Evolutionary conservation across 2,113 vertebrate species (phyloP), one percentile per base, ranked within the genome.

Genomic region (Gasterosteus aculeatus): DNA sequence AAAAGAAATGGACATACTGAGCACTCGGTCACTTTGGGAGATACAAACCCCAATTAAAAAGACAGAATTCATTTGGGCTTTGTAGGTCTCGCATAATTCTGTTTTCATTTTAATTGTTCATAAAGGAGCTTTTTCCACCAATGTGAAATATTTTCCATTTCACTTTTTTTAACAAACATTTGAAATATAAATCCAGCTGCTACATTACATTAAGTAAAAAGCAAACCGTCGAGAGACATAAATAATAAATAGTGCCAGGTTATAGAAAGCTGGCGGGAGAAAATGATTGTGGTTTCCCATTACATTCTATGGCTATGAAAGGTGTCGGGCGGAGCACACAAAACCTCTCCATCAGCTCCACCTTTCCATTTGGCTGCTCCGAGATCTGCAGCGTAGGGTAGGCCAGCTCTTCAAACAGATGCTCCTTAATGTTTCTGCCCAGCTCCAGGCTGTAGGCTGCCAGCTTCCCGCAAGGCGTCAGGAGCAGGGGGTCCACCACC

Each of bases 401-500:
- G 58, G 85, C 81, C 58, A 95, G 77, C 75, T 90, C 91, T 65
- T 81, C 58, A 79, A 93, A 92, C 60, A 94, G 91, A 72, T 73
- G 88, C 31, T 92, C 91, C 66, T 94, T 94, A 69, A 93, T 89
- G 64, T 68, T 69, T 14, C 89, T 86, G 11, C 93, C 94, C 76
- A 93, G 82, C 82, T 92, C 71, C 88, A 92, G 35, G 49, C 86
- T 92, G 83, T 93, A 92, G 61, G 77, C 72, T 74, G 54, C 38
- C 4, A 69, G 85, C 49, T 86, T 87, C 53, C 93, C 88, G 0
- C 72, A 69, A 22, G 90, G 69, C 8, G 64, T 89, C 42, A 85
- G 57, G 56, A 93, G 88, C 81, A 93, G 85, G 0, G 91, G 89
- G 66, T 94, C 93, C 5, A 94, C 93, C 82, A 94, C 90, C 0